Evolutionary conservation across 1,140 invertebrate species (phyloP).

Genomic region (Tetraneura akinire): DNA sequence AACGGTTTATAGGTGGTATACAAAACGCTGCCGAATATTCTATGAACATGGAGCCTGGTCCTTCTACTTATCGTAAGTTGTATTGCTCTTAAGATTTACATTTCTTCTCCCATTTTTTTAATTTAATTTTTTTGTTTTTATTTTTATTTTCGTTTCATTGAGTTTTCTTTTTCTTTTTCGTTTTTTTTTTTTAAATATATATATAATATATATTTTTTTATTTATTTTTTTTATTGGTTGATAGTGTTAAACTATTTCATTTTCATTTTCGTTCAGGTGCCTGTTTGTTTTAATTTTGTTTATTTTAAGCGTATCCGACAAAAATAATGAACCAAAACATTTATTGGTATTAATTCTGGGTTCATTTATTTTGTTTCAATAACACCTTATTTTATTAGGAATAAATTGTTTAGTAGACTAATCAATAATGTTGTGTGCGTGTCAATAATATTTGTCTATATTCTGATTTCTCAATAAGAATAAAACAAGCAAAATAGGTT

Average conservation of each 20-base stretch:
- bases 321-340: conserved; percentile 46
- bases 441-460: conserved; percentile 42
- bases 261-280: conserved; percentile 51
- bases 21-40: conserved; percentile 52
- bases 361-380: conserved; percentile 45
- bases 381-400: conserved; percentile 39
- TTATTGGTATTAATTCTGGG: conserved; percentile 21
- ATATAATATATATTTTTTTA: conserved; percentile 1
- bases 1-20: conserved; percentile 51
- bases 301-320: conserved; percentile 50
- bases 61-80: conserved; percentile 52
- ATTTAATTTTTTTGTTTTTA: conserved; percentile 30
- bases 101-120: conserved; percentile 35
- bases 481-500: conserved; percentile 47
- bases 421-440: conserved; percentile 49
- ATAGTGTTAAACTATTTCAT: conserved; percentile 36
- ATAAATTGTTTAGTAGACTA: conserved; percentile 30
- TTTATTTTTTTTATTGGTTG: conserved; percentile 41
- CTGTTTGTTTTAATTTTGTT: conserved; percentile 51
- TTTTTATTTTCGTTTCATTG: conserved; percentile 47
- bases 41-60: conserved; percentile 51
- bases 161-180: conserved; percentile 35
- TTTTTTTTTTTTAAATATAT: conserved; percentile 22
- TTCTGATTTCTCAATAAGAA: conserved; percentile 27
- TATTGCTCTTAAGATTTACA: conserved; percentile 47